A percentile compares a stretch with the other conserved stretches of the same genome.
Conservation (phyloP, 2,888 invertebrate genomes). For the Caenorhabditis japonica region DNA sequence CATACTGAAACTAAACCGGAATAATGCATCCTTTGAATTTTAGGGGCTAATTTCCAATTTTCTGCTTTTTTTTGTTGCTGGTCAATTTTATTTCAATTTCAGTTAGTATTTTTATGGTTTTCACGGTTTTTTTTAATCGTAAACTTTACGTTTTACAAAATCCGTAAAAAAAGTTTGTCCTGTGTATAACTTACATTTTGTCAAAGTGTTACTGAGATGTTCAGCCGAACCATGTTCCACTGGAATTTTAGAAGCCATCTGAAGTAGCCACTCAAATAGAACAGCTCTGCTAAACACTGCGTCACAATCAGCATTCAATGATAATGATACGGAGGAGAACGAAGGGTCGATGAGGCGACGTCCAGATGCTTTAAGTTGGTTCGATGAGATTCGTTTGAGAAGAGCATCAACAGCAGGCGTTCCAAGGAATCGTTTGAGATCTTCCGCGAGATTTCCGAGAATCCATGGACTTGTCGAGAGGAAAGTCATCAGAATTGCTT, state of each 20-base stretch:
- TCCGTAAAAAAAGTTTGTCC: too few relatives aligned
- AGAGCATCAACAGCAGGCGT: conserved; percentile 15
- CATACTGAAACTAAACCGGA: too few relatives aligned
- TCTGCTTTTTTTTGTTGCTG: too few relatives aligned
- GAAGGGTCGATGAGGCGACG: conserved; percentile 21
- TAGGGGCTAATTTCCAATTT: too few relatives aligned
- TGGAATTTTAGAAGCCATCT: conserved; percentile 15
- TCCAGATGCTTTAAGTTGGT: background rate
- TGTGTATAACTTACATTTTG: conserved; percentile 46
- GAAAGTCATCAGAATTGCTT: conserved; percentile 29
- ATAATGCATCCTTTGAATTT: too few relatives aligned
- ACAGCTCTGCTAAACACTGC: conserved; percentile 27
- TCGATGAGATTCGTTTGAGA: conserved; percentile 14
- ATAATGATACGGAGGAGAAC: conserved; percentile 3
- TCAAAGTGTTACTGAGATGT: conserved; percentile 48
- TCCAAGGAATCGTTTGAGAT: conserved; percentile 21
- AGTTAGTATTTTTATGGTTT: too few relatives aligned
- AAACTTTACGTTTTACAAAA: too few relatives aligned
- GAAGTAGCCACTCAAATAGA: conserved; percentile 55
- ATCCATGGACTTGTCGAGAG: conserved; percentile 14
- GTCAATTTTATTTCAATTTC: too few relatives aligned
- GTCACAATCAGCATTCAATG: background rate
- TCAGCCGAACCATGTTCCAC: conserved; percentile 51
- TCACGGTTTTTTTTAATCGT: too few relatives aligned
- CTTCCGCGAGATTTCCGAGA: conserved; percentile 12